phyloP scores from a whole-genome alignment of 2,797 vertebrate species.

The Antrozous pallidus region DNA sequence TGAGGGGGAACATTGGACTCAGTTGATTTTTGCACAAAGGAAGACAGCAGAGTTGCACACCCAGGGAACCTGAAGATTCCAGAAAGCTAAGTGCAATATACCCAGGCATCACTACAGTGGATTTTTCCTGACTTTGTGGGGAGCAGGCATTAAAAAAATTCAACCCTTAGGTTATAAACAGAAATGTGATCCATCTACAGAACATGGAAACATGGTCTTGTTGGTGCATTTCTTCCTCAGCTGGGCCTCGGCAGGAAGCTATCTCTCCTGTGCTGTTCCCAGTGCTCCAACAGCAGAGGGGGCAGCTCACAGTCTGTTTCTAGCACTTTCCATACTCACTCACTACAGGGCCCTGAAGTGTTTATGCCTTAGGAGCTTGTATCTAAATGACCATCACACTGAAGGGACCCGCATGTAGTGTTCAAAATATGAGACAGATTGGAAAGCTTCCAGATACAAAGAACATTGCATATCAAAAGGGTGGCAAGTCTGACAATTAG shows the following conservation, averaged over 20 bases:
- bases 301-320: neutral
- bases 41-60: neutral
- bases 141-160: neutral
- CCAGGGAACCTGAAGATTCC: neutral
- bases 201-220: rapidly evolving
- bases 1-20: rapidly evolving
- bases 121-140: neutral
- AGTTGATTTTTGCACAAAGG: neutral
- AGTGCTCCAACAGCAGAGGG: neutral
- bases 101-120: neutral
- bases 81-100: neutral
- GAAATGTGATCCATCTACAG: neutral
- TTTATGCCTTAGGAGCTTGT: neutral
- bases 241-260: neutral
- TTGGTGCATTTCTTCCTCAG: neutral
- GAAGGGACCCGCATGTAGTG: neutral
- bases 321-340: neutral
- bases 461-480: neutral
- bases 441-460: neutral
- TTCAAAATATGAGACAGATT: neutral
- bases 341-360: neutral
- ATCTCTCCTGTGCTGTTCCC: rapidly evolving
- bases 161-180: constrained; percentile 7
- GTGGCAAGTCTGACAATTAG: neutral
- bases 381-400: neutral